Evolutionary conservation across 2,888 invertebrate species (phyloP).

Genomic region (Scaptomyza caliginosa): DNA sequence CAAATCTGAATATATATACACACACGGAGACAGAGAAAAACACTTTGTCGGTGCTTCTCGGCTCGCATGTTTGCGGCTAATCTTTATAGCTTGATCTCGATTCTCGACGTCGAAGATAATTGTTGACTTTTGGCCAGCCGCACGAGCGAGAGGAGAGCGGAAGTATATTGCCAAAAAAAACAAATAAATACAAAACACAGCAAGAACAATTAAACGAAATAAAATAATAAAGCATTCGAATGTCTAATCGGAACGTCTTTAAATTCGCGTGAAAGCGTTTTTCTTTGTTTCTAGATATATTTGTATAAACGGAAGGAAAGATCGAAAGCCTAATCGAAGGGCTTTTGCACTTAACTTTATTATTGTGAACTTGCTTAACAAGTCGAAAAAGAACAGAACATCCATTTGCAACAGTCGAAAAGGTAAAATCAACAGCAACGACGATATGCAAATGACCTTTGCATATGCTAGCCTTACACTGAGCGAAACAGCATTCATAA

Average conservation of each 20-base stretch:
- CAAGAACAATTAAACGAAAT: conserved; percentile 34
- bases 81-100: conserved; percentile 69
- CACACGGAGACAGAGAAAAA: conserved; percentile 38
- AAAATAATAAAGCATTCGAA: conserved; percentile 38
- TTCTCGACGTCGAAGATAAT: conserved; percentile 42
- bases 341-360: neutral
- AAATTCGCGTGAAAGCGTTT: conserved; percentile 3
- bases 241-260: conserved; percentile 11
- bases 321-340: too few species aligned
- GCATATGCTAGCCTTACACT: conserved; percentile 13
- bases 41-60: conserved; percentile 64
- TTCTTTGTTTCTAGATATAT: neutral
- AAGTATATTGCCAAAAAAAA: conserved; percentile 17
- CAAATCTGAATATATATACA: conserved; percentile 47
- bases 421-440: neutral
- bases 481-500: conserved; percentile 12
- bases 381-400: neutral
- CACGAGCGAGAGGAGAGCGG: neutral
- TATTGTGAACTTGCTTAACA: neutral
- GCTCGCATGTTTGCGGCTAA: conserved; percentile 46
- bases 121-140: conserved; percentile 17
- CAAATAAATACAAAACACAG: conserved; percentile 2
- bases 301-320: too few species aligned
- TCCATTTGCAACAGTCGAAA: neutral
- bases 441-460: conserved; percentile 24